Base-by-base conservation (phyloP, 2,113 vertebrate species). In the Phocoena phocoena region DNA sequence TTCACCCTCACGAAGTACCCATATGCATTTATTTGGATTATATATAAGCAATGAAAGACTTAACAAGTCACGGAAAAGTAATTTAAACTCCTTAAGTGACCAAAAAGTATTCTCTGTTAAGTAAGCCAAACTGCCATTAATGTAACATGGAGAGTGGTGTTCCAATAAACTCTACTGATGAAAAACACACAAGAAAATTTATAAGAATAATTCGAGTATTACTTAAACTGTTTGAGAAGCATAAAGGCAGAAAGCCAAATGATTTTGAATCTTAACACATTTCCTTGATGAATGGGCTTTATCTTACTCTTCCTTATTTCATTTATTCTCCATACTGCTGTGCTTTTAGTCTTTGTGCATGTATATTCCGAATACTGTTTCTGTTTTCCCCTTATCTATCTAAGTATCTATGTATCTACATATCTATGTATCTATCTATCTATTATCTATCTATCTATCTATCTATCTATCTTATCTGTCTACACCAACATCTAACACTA, bases 331-430 rank as follows among this genome's bases (percentile, higher is more conserved):
- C 96, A 97, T 97, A 96, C 88, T 95, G 36, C 41, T 74, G 12
- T 89, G 58, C 68, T 70, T 95, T 91, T 92, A 95, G 60, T 89
- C 96, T 97, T 70, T 50, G 85, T 98, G 95, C 89, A 98, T 96
- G 84, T 92, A 96, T 98, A 95, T 90, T 97, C 95, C 71, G 85
- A 97, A 97, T 67, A 93, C 97, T 98, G 95, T 98, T 97, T 98
- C 98, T 96, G 95, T 97, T 97, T 97, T 98, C 97, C 94, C 97
- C 95, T 80, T 38, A 36, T 86, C 13, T 63, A 31, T 36, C 21
- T 31, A 50, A 18, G 25, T 53, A 53, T 87, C 28, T n/a, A 13
- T 50, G 15, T 86, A 33, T 83, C 21, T 58, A 33, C 50, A 15
- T 53, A 50, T 38, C 67, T 88, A 23, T 36, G 6, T 28, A n/a